Conservation (phyloP, 2,797 vertebrate genomes). For the Hafferia zeledoni region DNA sequence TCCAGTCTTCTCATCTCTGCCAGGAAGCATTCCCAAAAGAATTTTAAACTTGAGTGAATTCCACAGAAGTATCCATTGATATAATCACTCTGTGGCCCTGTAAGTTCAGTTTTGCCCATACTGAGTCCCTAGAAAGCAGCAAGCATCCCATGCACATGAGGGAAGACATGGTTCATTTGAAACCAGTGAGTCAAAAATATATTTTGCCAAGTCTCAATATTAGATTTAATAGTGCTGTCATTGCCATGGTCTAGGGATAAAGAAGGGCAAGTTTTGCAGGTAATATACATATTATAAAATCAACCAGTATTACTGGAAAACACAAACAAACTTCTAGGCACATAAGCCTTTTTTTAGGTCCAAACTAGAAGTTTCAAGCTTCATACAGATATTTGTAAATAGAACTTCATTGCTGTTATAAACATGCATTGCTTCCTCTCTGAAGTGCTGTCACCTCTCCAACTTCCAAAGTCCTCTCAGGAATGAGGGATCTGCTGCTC, state of each 20-base stretch:
- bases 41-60: slow-evolving; percentile 32
- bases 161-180: not conserved
- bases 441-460: not conserved
- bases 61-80: not conserved
- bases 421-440: not conserved
- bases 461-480: not conserved
- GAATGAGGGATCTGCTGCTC: not conserved
- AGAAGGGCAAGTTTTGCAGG: slow-evolving; percentile 30
- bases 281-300: not conserved
- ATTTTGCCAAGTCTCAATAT: slow-evolving; percentile 7
- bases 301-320: not conserved
- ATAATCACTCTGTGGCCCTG: not conserved
- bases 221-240: slow-evolving; percentile 9
- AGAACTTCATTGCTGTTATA: not conserved
- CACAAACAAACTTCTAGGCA: not conserved
- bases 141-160: not conserved
- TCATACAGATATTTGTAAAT: not conserved
- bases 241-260: slow-evolving; percentile 33
- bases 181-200: slow-evolving; percentile 31
- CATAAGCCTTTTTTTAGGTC: not conserved
- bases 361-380: not conserved
- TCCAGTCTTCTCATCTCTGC: not conserved
- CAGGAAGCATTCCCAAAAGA: not conserved
- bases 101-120: not conserved
- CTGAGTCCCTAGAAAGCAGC: not conserved